phyloP scores from a whole-genome alignment of 2,113 vertebrate species.

The Podarcis muralis region DNA sequence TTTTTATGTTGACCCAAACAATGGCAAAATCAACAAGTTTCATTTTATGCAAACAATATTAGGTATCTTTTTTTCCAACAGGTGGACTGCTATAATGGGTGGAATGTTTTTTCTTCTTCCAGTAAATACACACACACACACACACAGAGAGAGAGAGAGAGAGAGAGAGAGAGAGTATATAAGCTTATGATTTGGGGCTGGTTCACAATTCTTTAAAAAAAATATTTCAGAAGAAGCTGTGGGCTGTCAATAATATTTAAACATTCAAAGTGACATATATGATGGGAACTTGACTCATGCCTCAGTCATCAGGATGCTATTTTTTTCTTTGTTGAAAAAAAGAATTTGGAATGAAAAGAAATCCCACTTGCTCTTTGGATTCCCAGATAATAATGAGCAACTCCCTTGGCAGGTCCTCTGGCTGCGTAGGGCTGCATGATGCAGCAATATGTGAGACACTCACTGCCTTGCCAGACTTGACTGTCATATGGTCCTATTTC shows the following conservation, averaged over 20 bases:
- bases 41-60: neutral
- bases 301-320: conserved; percentile 1
- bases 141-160: too few species aligned
- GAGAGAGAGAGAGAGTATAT: too few species aligned
- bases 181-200: conserved; percentile 3
- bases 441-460: neutral
- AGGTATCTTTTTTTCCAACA: neutral
- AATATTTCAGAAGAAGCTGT: neutral
- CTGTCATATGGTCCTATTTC: neutral
- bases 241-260: neutral
- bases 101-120: too few species aligned
- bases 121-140: too few species aligned
- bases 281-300: neutral
- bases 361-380: neutral
- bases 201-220: neutral
- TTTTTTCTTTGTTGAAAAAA: neutral
- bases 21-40: neutral
- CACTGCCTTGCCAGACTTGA: neutral
- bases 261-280: neutral
- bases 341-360: neutral
- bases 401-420: neutral
- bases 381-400: neutral
- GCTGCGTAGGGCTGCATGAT: neutral
- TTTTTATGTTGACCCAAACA: neutral
- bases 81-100: neutral